Evolutionary conservation across 1,140 invertebrate genomes (phyloP).

Genomic region (Protaetia brevitarsis): DNA sequence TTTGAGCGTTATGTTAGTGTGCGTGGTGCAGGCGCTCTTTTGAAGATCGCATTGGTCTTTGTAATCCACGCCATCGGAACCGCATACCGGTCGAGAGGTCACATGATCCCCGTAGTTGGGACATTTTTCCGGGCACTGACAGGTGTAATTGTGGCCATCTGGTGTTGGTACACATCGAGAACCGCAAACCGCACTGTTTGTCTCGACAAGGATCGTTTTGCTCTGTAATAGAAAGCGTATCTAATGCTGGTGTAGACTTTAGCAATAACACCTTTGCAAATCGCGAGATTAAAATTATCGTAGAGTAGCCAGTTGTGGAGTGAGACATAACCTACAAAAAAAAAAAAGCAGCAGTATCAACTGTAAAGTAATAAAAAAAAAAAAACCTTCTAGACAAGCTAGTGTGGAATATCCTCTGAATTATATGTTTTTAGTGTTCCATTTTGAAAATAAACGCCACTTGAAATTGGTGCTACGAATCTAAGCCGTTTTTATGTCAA

Average conservation of each 20-base stretch:
- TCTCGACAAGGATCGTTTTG: conserved; percentile 73
- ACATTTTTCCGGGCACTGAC: conserved; percentile 73
- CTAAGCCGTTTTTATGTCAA: too few species aligned
- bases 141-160: conserved; percentile 71
- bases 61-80: conserved; percentile 71
- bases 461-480: too few species aligned
- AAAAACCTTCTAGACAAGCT: too few species aligned
- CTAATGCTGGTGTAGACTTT: neutral
- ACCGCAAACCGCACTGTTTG: conserved; percentile 69
- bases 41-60: conserved; percentile 78
- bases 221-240: conserved; percentile 57
- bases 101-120: conserved; percentile 77
- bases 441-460: too few species aligned
- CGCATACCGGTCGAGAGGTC: conserved; percentile 71
- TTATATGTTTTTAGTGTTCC: too few species aligned
- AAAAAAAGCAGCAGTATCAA: too few species aligned
- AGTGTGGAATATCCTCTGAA: too few species aligned
- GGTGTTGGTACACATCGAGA: conserved; percentile 70
- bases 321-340: too few species aligned
- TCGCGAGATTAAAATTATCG: neutral
- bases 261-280: neutral
- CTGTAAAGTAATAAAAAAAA: too few species aligned
- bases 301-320: too few species aligned
- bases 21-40: conserved; percentile 68
- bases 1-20: conserved; percentile 77